These are phyloP conservation scores for Oxygymnocypris stewartii DNA, from an alignment of 2,113 vertebrate species.

Conservation along the genomic window DNA sequence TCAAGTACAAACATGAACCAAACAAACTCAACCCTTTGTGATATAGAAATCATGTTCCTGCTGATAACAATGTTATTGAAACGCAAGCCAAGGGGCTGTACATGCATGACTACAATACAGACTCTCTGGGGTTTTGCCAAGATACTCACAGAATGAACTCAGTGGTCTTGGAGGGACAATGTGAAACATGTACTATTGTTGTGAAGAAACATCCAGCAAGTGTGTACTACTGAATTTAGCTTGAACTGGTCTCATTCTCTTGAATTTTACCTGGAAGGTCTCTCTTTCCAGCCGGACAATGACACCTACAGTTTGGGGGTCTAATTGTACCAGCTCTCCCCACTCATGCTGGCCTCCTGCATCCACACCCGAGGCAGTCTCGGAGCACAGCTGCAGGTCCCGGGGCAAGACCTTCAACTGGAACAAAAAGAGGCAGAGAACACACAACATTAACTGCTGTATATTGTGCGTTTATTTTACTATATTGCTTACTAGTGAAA, in stretches of 20 bases:
- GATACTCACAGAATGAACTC: not conserved
- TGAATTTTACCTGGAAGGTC: conserved; percentile 86
- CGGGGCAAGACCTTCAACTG: conserved; percentile 92
- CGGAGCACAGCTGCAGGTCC: conserved; percentile 94
- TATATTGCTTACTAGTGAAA: no score
- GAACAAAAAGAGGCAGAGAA: not conserved
- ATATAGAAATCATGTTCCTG: not conserved
- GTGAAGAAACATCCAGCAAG: not conserved
- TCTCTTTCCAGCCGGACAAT: conserved; percentile 93
- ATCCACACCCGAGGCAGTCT: conserved; percentile 92
- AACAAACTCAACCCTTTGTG: not conserved
- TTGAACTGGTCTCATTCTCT: not conserved
- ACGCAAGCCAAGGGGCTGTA: not conserved
- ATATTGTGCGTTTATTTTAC: not conserved
- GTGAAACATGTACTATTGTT: not conserved
- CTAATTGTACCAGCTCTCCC: conserved; percentile 93
- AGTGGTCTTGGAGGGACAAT: not conserved
- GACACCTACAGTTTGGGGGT: conserved; percentile 90
- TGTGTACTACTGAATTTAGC: not conserved
- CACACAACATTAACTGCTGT: not conserved
- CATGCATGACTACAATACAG: not conserved
- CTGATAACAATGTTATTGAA: not conserved
- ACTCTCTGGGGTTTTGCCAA: not conserved
- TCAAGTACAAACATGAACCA: not conserved
- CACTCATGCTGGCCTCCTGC: conserved; percentile 95